These are phyloP conservation scores for Stramonita haemastoma DNA, from an alignment of 2,888 invertebrate genomes.

Conservation along the genomic window DNA sequence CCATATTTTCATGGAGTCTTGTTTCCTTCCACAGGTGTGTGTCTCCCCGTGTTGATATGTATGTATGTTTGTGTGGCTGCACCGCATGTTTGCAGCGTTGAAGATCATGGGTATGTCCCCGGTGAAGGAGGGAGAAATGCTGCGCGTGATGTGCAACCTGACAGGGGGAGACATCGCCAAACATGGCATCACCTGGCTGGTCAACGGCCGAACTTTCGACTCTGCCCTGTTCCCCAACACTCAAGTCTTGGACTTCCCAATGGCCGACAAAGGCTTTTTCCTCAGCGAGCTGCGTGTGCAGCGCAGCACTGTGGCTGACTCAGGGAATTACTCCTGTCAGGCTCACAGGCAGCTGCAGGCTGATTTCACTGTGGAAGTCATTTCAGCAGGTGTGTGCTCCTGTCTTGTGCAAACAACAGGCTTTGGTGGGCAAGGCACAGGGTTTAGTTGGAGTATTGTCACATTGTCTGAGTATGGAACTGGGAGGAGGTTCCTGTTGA, in stretches of 20 bases:
- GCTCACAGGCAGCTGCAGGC: slow-evolving; percentile 31
- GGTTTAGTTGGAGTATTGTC: no score
- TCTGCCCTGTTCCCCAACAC: slow-evolving; percentile 3
- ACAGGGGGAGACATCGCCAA: slow-evolving; percentile 37
- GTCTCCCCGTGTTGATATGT: not conserved
- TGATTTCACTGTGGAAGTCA: slow-evolving; percentile 34
- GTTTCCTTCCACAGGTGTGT: not conserved
- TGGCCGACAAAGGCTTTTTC: slow-evolving; percentile 37
- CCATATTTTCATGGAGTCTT: not conserved
- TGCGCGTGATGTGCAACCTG: slow-evolving; percentile 47
- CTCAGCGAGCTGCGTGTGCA: slow-evolving; percentile 46
- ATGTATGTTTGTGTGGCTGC: not conserved
- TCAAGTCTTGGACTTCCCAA: slow-evolving; percentile 32
- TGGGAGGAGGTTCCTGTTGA: no score
- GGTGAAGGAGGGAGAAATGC: slow-evolving; percentile 41
- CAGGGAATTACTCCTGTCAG: slow-evolving; percentile 46
- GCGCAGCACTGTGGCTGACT: slow-evolving; percentile 26
- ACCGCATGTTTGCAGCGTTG: slow-evolving; percentile 37
- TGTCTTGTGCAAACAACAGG: no score
- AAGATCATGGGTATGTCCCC: slow-evolving; percentile 42
- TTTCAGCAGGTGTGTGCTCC: slow-evolving; percentile 31
- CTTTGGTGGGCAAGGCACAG: no score
- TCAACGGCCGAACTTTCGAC: slow-evolving; percentile 22
- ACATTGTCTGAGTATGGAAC: no score
- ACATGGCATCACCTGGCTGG: slow-evolving; percentile 45